Conservation (phyloP, 2,113 vertebrate genomes). For the Amia ocellicauda region DNA sequence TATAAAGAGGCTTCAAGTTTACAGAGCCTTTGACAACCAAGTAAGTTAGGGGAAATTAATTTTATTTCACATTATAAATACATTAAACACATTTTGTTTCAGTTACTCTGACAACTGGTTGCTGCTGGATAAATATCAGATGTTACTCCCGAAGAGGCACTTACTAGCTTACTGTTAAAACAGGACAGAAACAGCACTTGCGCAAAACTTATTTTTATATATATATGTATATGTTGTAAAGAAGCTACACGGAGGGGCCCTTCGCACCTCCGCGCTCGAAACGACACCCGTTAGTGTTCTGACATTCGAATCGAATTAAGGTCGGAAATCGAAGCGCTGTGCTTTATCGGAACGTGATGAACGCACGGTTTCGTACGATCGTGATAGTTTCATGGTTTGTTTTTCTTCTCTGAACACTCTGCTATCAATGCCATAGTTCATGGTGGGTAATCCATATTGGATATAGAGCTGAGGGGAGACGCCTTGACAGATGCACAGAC, state of each 20-base stretch:
- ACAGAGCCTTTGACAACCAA: constrained; percentile 4
- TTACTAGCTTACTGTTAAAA: constrained; percentile 48
- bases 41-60: constrained; percentile 9
- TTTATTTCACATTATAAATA: neutral
- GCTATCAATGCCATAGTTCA: constrained; percentile 45
- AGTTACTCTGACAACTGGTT: constrained; percentile 1
- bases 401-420: constrained; percentile 21
- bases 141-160: constrained; percentile 39
- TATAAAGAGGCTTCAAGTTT: neutral
- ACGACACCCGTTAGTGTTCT: neutral
- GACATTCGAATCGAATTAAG: constrained; percentile 4
- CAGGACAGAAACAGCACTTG: constrained; percentile 43
- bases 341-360: constrained; percentile 28
- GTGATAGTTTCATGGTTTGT: constrained; percentile 21
- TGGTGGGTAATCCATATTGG: constrained; percentile 99
- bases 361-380: constrained; percentile 40
- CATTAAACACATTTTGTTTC: too few relatives aligned
- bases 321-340: too few relatives aligned
- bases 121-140: neutral
- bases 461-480: constrained; percentile 73
- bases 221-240: neutral
- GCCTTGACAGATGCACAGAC: constrained; percentile 43
- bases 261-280: constrained; percentile 3
- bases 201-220: neutral
- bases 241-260: neutral